A percentile compares a stretch with the other conserved stretches of the same genome.
Conservation (phyloP, 2,888 invertebrate species). For the Polydrusus tereticollis region DNA sequence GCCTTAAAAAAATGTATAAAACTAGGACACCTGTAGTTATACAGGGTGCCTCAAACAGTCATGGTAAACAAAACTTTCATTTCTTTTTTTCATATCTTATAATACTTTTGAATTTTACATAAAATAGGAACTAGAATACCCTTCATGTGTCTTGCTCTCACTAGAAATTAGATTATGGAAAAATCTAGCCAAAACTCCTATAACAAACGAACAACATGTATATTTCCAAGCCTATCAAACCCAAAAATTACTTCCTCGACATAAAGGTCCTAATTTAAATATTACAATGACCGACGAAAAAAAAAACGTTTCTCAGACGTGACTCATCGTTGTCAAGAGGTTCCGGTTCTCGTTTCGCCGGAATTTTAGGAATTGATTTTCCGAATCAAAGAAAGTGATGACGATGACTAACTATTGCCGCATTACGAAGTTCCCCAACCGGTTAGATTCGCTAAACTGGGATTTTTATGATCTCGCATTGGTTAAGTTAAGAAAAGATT, state of each 20-base stretch:
- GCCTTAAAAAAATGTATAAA: too few species aligned
- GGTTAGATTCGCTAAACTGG: constrained; percentile 1
- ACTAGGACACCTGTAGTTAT: too few species aligned
- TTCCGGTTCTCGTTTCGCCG: constrained; percentile 25
- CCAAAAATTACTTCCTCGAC: constrained; percentile 20
- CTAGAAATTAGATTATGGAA: too few species aligned
- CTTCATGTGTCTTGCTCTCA: too few species aligned
- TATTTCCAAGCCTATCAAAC: constrained; percentile 10
- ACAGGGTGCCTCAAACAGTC: too few species aligned
- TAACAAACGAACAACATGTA: not conserved
- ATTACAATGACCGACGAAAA: constrained; percentile 12
- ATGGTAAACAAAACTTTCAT: too few species aligned
- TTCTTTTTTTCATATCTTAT: too few species aligned
- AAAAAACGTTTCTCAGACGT: constrained; percentile 6
- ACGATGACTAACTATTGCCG: constrained; percentile 6
- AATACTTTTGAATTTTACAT: too few species aligned
- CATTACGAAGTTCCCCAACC: not conserved
- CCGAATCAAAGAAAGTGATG: constrained; percentile 22
- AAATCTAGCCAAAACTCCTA: too few species aligned
- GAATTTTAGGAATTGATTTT: constrained; percentile 33
- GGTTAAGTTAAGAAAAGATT: too few species aligned
- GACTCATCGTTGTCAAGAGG: constrained; percentile 23
- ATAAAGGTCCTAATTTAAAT: constrained; percentile 15
- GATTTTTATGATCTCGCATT: too few species aligned
- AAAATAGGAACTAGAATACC: too few species aligned